Conservation (phyloP, 2,113 vertebrate genomes). For the Tursiops truncatus region DNA sequence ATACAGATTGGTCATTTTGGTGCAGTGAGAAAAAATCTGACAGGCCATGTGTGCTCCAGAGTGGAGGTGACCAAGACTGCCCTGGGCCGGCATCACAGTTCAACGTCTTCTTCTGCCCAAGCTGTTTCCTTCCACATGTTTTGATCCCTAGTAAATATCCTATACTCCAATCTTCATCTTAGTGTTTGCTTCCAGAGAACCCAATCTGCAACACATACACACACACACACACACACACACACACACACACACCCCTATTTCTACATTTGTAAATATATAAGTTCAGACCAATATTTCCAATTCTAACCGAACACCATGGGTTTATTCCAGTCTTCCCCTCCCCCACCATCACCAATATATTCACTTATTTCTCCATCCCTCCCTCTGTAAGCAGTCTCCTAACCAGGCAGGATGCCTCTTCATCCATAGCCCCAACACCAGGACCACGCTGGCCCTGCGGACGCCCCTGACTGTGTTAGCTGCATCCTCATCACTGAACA, state of each 20-base stretch:
- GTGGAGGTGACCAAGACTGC: background rate
- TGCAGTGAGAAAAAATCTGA: background rate
- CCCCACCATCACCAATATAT: background rate
- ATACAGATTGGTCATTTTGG: background rate
- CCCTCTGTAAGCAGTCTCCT: background rate
- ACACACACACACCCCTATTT: background rate
- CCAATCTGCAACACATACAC: background rate
- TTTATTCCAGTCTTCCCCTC: background rate
- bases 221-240: background rate
- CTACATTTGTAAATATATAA: background rate
- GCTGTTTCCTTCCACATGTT: background rate
- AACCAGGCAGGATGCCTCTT: background rate
- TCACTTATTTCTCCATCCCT: background rate
- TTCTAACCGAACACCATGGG: background rate
- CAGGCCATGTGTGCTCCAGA: background rate
- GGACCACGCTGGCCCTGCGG: rapidly evolving
- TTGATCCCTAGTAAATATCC: background rate
- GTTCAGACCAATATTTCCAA: background rate
- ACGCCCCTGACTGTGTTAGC: background rate
- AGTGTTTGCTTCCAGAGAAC: background rate
- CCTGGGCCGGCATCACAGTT: background rate
- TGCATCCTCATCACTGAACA: background rate
- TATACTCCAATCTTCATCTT: background rate
- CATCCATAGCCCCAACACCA: background rate
- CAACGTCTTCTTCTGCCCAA: background rate